Percentiles rank a stretch among this genome's conserved stretches.
Evolutionary conservation across 2,888 invertebrate species (phyloP).

Genomic region (Drosophila ezoana): DNA sequence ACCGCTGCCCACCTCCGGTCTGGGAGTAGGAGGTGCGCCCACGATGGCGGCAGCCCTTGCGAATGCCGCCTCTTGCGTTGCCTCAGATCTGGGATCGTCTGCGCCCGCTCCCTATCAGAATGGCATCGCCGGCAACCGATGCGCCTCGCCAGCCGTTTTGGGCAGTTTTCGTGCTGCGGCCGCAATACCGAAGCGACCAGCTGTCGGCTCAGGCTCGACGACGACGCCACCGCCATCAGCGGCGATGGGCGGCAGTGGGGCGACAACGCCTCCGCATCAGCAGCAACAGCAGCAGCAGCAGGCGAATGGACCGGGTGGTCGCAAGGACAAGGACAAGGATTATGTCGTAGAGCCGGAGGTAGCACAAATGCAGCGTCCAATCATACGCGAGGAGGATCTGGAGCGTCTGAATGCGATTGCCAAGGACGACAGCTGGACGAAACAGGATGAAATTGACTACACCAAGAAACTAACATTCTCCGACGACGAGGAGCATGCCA

Average conservation of each 20-base stretch:
- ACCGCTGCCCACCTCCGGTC: conserved; percentile 62
- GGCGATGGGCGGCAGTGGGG: conserved; percentile 35
- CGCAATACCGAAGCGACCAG: conserved; percentile 82
- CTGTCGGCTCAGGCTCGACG: conserved; percentile 61
- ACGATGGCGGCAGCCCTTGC: conserved; percentile 66
- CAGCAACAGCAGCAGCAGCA: conserved; percentile 35
- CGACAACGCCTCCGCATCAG: conserved; percentile 60
- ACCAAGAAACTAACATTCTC: conserved; percentile 97
- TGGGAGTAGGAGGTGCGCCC: conserved; percentile 43
- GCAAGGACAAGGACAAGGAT: conserved; percentile 78
- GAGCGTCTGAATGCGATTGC: conserved; percentile 96
- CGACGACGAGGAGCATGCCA: conserved; percentile 91
- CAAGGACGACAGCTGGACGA: conserved; percentile 96
- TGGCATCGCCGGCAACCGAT: conserved; percentile 64
- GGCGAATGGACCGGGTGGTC: conserved; percentile 55
- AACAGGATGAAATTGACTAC: conserved; percentile 96
- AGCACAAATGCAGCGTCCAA: conserved; percentile 91
- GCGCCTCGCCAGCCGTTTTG: conserved; percentile 62
- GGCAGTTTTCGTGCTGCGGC: conserved; percentile 80
- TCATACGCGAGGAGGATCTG: conserved; percentile 96
- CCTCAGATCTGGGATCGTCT: conserved; percentile 48
- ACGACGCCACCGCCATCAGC: conserved; percentile 40
- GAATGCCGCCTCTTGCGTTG: conserved; percentile 20
- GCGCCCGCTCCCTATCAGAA: conserved; percentile 79
- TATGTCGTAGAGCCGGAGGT: conserved; percentile 86